These are phyloP conservation scores for Orestias chungarensis DNA, from an alignment of 2,797 vertebrate species.

Conservation along the genomic window DNA sequence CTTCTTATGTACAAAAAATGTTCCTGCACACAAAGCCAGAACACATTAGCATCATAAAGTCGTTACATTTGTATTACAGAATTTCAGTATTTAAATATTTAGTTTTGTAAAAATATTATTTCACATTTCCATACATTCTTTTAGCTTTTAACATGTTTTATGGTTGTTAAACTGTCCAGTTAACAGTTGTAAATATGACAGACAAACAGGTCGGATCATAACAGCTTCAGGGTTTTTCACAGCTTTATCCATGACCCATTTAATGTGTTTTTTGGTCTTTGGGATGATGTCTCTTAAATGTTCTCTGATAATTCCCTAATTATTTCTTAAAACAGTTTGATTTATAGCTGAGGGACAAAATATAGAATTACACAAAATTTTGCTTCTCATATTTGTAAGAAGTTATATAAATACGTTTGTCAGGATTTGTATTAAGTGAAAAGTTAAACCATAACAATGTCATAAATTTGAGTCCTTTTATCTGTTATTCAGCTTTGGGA, in stretches of 20 bases:
- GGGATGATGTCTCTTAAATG: background rate
- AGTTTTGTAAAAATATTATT: background rate
- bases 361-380: no score
- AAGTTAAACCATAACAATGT: background rate
- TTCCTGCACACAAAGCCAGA: constrained; percentile 28
- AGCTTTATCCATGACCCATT: no score
- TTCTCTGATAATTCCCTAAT: background rate
- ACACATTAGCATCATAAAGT: no score
- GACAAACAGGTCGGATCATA: background rate
- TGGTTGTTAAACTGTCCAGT: background rate
- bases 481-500: background rate
- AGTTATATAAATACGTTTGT: background rate
- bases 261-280: background rate
- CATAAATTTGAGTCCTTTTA: background rate
- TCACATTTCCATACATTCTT: background rate
- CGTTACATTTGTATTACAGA: background rate
- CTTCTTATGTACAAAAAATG: constrained; percentile 30
- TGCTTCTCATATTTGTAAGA: background rate
- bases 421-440: background rate
- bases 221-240: no score
- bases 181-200: background rate
- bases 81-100: no score
- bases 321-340: background rate
- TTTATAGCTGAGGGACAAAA: no score
- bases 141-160: background rate